Evolutionary conservation across 2,888 invertebrate genomes (phyloP), one percentile per base, ranked within the genome.

Genomic region (Stenoptilia bipunctidactyla): DNA sequence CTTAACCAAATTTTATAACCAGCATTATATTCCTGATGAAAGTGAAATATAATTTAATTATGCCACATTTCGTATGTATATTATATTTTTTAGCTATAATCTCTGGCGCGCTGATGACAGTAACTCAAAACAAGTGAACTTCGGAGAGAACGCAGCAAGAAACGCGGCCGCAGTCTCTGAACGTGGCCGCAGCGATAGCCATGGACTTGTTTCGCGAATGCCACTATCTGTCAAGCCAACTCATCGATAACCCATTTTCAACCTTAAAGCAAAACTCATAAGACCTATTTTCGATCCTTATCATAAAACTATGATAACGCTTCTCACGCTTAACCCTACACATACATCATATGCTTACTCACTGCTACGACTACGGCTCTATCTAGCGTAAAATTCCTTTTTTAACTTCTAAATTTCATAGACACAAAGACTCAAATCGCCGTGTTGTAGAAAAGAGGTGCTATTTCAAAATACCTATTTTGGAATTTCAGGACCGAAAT

Each of bases 401-500:
- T n/a, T n/a, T n/a, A n/a, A n/a, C n/a, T 3, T 30, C 30, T n/a
- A 30, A 30, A 30, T 12, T 14, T 20, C 14, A 38, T 34, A 37
- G 33, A n/a, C 30, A 12, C 13, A 27, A 25, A 13, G 13, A n/a
- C 13, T 27, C 27, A 44, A 44, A 39, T 45, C 46, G 55, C 49
- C 51, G 49, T 52, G 54, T 54, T 61, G 58, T 63, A 55, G 66
- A 74, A 80, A 79, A 73, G 69, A 71, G 72, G 76, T 67, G 73
- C 76, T 70, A 73, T 79, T 80, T 80, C 77, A 79, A 75, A 80
- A 82, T 79, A 76, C 74, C 71, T 77, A 80, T 79, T 82, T 80
- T 67, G 77, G 80, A 77, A 82, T 80, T 83, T 83, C 82, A 83
- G 82, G 77, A 79, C 71, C 75, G 79, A 82, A 83, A 82, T 82